Percentiles rank a stretch among this genome's conserved stretches.
These are phyloP conservation scores for Stegastes partitus DNA, from an alignment of 2,113 vertebrate species.

Conservation along the genomic window DNA sequence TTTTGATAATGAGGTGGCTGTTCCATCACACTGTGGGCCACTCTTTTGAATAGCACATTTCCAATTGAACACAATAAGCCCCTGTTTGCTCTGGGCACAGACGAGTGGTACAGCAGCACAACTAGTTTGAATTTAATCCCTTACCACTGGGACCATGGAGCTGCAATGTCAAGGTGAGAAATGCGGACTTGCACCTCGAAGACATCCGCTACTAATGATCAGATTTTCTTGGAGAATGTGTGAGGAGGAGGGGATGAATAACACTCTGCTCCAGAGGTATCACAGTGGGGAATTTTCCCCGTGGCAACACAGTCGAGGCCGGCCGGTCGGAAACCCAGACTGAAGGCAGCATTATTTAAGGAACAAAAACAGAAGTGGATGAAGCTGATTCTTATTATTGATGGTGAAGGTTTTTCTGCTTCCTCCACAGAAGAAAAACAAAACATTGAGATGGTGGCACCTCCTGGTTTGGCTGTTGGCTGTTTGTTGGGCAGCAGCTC, in stretches of 20 bases:
- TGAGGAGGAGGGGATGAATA: conserved; percentile 54
- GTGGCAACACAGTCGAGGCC: conserved; percentile 17
- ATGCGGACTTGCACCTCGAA: conserved; percentile 54
- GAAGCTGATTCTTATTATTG: neutral
- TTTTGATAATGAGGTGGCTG: conserved; percentile 60
- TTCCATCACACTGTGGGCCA: conserved; percentile 45
- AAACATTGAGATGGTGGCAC: neutral
- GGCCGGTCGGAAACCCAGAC: conserved; percentile 27
- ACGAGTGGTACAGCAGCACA: conserved; percentile 17
- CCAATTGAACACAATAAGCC: conserved; percentile 48
- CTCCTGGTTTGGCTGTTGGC: neutral
- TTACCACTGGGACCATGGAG: conserved; percentile 25
- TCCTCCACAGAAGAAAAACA: conserved; percentile 4
- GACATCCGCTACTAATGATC: conserved; percentile 69
- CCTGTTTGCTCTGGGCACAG: conserved; percentile 38
- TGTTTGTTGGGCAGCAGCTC: neutral
- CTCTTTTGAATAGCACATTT: conserved; percentile 57
- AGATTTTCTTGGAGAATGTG: conserved; percentile 51
- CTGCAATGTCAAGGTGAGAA: conserved; percentile 68
- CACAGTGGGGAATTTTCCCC: conserved; percentile 46
- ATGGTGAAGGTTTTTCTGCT: neutral
- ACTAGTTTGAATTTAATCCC: conserved; percentile 48
- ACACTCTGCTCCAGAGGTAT: conserved; percentile 37
- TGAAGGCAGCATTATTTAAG: conserved; percentile 21
- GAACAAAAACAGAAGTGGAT: conserved; percentile 1